Conservation (phyloP, 2,888 invertebrate species). For the Tiliacea aurago region DNA sequence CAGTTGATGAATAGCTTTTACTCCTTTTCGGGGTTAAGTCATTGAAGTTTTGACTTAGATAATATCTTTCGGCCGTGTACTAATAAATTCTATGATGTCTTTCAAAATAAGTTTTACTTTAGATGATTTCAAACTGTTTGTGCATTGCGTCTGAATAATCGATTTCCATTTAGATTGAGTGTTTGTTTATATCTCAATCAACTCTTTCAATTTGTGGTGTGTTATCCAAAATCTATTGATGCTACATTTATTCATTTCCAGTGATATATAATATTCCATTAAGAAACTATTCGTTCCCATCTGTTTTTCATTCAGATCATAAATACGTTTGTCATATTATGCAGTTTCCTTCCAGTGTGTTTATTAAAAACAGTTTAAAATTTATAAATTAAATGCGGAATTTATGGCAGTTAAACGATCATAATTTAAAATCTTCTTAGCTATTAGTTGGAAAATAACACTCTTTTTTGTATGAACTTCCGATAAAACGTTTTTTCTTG, state of each 20-base stretch:
- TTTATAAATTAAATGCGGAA: constrained; percentile 40
- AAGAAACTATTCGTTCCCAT: not conserved
- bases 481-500: constrained; percentile 34
- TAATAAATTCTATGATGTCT: not conserved
- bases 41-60: constrained; percentile 29
- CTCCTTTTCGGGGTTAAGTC: constrained; percentile 32
- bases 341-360: constrained; percentile 1
- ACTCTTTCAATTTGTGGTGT: not conserved
- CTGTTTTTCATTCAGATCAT: not conserved
- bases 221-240: not conserved
- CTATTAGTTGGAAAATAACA: constrained; percentile 48
- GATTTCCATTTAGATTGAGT: not conserved
- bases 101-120: not conserved
- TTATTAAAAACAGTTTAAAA: constrained; percentile 26
- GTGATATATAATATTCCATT: not conserved
- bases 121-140: not conserved
- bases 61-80: not conserved
- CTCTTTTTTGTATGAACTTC: constrained; percentile 46
- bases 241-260: not conserved
- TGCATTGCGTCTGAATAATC: not conserved
- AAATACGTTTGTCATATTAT: not conserved
- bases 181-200: constrained; percentile 9
- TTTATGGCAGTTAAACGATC: constrained; percentile 42
- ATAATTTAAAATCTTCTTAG: constrained; percentile 50
- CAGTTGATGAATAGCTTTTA: constrained; percentile 33